Conservation (phyloP, 2,113 vertebrate genomes). For the Morone chrysops region DNA sequence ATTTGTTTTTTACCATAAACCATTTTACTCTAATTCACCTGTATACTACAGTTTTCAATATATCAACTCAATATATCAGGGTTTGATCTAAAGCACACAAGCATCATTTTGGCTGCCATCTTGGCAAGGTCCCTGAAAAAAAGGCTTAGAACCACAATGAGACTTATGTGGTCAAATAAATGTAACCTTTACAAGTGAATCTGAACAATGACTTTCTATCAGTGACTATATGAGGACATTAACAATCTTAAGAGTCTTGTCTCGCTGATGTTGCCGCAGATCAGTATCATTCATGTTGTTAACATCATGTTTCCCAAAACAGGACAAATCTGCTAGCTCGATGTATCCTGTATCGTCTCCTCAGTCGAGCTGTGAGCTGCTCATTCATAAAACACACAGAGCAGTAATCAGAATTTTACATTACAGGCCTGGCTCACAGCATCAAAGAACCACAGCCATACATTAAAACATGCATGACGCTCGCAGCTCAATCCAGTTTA, state of each 20-base stretch:
- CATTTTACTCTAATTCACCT: too few species aligned
- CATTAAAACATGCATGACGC: constrained; percentile 27
- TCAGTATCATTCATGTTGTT: background rate
- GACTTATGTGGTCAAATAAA: background rate
- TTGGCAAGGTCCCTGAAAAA: background rate
- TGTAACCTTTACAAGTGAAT: background rate
- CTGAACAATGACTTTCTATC: background rate
- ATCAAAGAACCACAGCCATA: constrained; percentile 18
- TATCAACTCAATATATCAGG: too few species aligned
- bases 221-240: background rate
- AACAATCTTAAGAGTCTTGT: background rate
- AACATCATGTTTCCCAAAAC: constrained; percentile 16
- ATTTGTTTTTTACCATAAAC: too few species aligned
- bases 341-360: constrained; percentile 7
- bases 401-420: constrained; percentile 32
- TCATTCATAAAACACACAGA: constrained; percentile 44
- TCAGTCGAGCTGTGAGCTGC: background rate
- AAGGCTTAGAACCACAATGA: background rate
- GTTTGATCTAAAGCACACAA: too few species aligned
- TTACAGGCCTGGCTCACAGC: constrained; percentile 6
- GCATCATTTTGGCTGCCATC: too few species aligned
- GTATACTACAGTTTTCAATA: too few species aligned
- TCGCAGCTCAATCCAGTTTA: background rate
- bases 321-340: constrained; percentile 6
- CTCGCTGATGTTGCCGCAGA: background rate